A percentile compares a stretch with the other conserved stretches of the same genome.
phyloP scores from a whole-genome alignment of 2,113 vertebrate species.

The Cyanistes caeruleus region DNA sequence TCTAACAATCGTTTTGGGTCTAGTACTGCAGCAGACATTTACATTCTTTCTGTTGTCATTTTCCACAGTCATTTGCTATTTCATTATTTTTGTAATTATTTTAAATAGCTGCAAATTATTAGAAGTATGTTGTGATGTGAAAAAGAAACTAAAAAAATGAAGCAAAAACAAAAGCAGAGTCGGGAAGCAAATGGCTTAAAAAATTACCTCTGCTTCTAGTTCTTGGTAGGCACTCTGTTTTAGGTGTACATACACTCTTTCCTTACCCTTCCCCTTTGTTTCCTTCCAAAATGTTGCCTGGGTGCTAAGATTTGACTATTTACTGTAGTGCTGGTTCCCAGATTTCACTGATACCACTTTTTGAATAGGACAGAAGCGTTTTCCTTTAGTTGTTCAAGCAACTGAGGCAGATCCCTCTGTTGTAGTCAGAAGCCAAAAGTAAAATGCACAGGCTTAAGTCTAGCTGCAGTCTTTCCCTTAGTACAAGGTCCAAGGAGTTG shows the following conservation, averaged over 20 bases:
- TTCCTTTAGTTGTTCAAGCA: background rate
- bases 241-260: background rate
- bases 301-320: background rate
- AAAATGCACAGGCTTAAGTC: background rate
- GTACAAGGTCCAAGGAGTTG: background rate
- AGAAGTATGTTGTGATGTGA: background rate
- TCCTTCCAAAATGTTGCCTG: background rate
- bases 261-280: background rate
- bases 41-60: background rate
- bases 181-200: background rate
- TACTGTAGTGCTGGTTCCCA: background rate
- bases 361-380: background rate
- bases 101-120: background rate
- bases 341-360: background rate
- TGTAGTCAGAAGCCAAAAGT: background rate
- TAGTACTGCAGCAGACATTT: background rate
- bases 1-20: background rate
- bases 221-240: background rate
- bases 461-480: background rate
- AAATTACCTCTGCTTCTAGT: background rate
- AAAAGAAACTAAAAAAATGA: background rate
- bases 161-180: background rate
- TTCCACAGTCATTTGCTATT: background rate
- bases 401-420: background rate
- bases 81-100: background rate